These are phyloP conservation scores for Alethe castanea DNA, from an alignment of 2,113 vertebrate species.

Conservation along the genomic window DNA sequence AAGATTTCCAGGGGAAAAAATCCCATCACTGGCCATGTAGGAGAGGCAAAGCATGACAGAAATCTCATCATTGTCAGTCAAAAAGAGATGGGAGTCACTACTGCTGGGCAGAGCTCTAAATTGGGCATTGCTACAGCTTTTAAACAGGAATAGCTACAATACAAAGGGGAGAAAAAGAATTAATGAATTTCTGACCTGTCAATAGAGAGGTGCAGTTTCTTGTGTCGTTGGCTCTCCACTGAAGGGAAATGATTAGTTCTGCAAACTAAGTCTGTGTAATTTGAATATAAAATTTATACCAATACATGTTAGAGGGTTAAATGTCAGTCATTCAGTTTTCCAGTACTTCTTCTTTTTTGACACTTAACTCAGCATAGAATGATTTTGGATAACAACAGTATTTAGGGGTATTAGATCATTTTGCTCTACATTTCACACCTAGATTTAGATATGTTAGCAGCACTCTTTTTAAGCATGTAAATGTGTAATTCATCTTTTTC, in stretches of 20 bases:
- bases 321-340: background rate
- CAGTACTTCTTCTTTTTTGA: background rate
- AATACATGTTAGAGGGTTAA: background rate
- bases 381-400: background rate
- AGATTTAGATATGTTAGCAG: background rate
- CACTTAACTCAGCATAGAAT: background rate
- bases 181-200: background rate
- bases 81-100: conserved; percentile 65
- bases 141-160: conserved; percentile 52
- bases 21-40: conserved; percentile 74
- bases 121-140: conserved; percentile 63
- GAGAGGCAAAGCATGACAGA: conserved; percentile 77
- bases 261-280: background rate
- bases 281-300: background rate
- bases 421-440: background rate
- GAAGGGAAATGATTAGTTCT: background rate
- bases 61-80: conserved; percentile 77
- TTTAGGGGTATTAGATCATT: conserved; percentile 9
- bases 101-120: conserved; percentile 56
- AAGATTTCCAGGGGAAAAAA: conserved; percentile 80
- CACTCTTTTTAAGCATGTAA: conserved; percentile 18
- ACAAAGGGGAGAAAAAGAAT: background rate
- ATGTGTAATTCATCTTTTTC: conserved; percentile 34
- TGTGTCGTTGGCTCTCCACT: background rate
- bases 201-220: background rate